A percentile compares a stretch with the other conserved stretches of the same genome.
Conservation (phyloP, 53 echinoderm and acorn worm species). For the Temnopleurus reevesii region DNA sequence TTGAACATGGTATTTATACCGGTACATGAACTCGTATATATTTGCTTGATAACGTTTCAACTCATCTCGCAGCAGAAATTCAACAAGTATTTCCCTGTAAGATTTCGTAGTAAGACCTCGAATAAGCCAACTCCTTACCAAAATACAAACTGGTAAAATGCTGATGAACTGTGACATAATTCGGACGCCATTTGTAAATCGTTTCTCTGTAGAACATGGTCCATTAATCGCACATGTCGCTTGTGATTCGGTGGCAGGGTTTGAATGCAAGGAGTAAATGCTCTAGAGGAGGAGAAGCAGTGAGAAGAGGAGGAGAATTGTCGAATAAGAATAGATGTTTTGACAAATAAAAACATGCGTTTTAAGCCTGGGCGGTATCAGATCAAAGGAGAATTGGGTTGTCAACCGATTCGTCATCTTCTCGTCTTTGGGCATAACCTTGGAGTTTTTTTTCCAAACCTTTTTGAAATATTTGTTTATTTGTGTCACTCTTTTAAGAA, state of each 20-base stretch:
- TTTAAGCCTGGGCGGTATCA: conserved; percentile 37
- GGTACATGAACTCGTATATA: no score
- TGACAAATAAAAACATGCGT: background rate
- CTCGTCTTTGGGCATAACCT: conserved; percentile 14
- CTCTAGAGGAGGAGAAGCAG: background rate
- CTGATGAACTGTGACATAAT: conserved; percentile 3
- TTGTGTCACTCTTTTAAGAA: no score
- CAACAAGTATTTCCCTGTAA: background rate
- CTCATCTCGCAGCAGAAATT: background rate
- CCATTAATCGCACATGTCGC: background rate
- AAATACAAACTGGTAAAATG: background rate
- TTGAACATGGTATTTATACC: no score
- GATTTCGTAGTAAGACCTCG: background rate
- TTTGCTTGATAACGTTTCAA: no score
- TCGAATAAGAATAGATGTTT: conserved; percentile 37
- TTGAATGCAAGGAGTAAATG: background rate
- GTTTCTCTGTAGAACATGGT: background rate
- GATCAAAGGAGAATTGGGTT: conserved; percentile 32
- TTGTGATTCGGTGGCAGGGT: background rate
- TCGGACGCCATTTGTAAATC: conserved; percentile 11
- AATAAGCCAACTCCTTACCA: background rate
- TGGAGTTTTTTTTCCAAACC: background rate
- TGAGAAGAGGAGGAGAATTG: background rate
- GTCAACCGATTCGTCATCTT: background rate
- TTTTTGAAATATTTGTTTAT: no score